Conservation (phyloP, 2,888 invertebrate species). For the Cyclophora punctaria region DNA sequence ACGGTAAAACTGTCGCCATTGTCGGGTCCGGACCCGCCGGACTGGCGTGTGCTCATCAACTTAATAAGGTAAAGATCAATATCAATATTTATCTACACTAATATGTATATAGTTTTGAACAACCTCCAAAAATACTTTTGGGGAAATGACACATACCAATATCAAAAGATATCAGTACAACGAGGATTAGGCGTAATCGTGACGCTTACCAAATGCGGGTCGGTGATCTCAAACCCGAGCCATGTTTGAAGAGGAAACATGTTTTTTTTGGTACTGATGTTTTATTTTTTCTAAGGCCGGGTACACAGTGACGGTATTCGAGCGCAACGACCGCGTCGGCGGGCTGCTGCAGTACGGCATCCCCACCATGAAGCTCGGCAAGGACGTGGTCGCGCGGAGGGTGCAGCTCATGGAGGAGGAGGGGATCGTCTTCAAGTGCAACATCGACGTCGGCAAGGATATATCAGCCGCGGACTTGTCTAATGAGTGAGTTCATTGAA, state of each 20-base stretch:
- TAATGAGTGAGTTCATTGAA: slow-evolving; percentile 65
- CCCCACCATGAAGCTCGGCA: slow-evolving; percentile 98
- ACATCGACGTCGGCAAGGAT: slow-evolving; percentile 93
- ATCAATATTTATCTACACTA: background rate
- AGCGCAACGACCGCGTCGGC: slow-evolving; percentile 95
- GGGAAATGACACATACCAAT: too few relatives aligned
- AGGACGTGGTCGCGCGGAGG: slow-evolving; percentile 92
- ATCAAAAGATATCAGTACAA: too few relatives aligned
- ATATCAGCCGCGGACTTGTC: slow-evolving; percentile 83
- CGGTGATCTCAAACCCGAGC: too few relatives aligned
- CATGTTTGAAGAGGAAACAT: too few relatives aligned
- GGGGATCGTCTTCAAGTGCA: slow-evolving; percentile 92
- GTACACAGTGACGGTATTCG: slow-evolving; percentile 96
- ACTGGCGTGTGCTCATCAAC: slow-evolving; percentile 95
- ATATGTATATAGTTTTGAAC: background rate
- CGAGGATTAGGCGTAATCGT: too few relatives aligned
- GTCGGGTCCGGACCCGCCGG: slow-evolving; percentile 97
- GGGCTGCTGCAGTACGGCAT: slow-evolving; percentile 98
- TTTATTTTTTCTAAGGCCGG: slow-evolving; percentile 78
- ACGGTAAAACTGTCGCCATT: slow-evolving; percentile 89
- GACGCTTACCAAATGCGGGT: too few relatives aligned
- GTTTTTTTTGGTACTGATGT: too few relatives aligned
- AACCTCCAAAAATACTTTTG: too few relatives aligned
- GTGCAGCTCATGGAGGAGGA: slow-evolving; percentile 90
- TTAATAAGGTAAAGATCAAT: slow-evolving; percentile 81